Percentiles rank a stretch among this genome's conserved stretches.
Conservation (phyloP, 2,888 invertebrate genomes). For the Hypselothyrea guttata region DNA sequence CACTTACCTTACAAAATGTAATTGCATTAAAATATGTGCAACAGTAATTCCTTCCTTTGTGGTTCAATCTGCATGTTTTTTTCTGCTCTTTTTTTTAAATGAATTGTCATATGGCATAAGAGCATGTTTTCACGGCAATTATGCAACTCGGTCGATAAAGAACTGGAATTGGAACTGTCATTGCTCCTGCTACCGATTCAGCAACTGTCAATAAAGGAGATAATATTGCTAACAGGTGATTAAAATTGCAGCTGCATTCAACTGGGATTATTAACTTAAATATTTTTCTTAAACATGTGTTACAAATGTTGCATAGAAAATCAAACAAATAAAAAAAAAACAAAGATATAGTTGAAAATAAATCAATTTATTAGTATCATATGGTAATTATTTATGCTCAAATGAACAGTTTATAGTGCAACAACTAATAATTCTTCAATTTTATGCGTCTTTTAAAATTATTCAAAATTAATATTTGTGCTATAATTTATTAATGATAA, state of each 20-base stretch:
- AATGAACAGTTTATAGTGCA: no score
- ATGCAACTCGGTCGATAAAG: conserved; percentile 46
- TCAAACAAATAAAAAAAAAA: background rate
- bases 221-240: conserved; percentile 24
- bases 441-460: no score
- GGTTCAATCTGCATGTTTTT: conserved; percentile 4
- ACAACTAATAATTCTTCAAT: no score
- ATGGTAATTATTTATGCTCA: no score
- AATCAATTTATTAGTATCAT: no score
- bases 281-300: conserved; percentile 23
- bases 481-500: no score
- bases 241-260: conserved; percentile 40
- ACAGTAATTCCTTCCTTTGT: conserved; percentile 25
- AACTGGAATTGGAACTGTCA: conserved; percentile 38
- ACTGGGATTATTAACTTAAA: conserved; percentile 20
- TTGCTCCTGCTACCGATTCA: conserved; percentile 32
- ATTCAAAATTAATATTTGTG: no score
- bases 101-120: conserved; percentile 36
- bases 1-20: conserved; percentile 19
- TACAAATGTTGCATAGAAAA: no score
- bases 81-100: conserved; percentile 23
- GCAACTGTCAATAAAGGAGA: conserved; percentile 49
- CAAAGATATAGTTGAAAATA: background rate
- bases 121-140: conserved; percentile 36
- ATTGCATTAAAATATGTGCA: conserved; percentile 16